A percentile compares a stretch with the other conserved stretches of the same genome.
Evolutionary conservation across 2,888 invertebrate genomes (phyloP).

Genomic region (Catocala sponsa): DNA sequence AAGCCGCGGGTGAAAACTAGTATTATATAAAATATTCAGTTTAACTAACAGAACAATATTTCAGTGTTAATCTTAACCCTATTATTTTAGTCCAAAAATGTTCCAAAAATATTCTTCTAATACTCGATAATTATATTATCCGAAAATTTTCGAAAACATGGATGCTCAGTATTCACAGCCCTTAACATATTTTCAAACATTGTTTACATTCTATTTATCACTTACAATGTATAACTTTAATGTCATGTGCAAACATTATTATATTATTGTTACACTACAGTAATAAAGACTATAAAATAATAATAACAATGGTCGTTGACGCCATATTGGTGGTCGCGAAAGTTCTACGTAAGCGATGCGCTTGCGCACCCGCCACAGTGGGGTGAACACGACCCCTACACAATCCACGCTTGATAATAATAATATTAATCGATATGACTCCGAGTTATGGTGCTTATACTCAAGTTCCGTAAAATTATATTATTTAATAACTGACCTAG

Average conservation of each 20-base stretch:
- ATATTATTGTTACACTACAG: background rate
- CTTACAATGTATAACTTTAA: background rate
- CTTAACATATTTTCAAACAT: conserved; percentile 3
- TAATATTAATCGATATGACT: conserved; percentile 34
- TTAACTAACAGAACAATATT: too few relatives aligned
- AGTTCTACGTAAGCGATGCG: conserved; percentile 51
- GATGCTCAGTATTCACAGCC: background rate
- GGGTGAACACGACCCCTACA: conserved; percentile 61
- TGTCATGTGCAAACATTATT: background rate
- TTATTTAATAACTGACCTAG: too few relatives aligned
- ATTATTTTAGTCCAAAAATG: too few relatives aligned
- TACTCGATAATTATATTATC: too few relatives aligned
- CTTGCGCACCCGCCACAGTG: conserved; percentile 60
- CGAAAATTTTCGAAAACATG: too few relatives aligned
- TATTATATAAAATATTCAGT: too few relatives aligned
- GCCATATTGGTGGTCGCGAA: conserved; percentile 38
- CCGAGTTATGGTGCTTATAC: conserved; percentile 2
- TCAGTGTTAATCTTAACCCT: too few relatives aligned
- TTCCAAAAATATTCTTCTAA: too few relatives aligned
- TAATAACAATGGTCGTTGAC: conserved; percentile 21
- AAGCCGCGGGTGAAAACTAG: too few relatives aligned
- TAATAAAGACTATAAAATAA: conserved; percentile 16
- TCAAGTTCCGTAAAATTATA: background rate
- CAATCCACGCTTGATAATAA: conserved; percentile 38
- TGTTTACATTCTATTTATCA: background rate